Conservation (phyloP, 2,888 invertebrate genomes). For the Heliconius aoede region DNA sequence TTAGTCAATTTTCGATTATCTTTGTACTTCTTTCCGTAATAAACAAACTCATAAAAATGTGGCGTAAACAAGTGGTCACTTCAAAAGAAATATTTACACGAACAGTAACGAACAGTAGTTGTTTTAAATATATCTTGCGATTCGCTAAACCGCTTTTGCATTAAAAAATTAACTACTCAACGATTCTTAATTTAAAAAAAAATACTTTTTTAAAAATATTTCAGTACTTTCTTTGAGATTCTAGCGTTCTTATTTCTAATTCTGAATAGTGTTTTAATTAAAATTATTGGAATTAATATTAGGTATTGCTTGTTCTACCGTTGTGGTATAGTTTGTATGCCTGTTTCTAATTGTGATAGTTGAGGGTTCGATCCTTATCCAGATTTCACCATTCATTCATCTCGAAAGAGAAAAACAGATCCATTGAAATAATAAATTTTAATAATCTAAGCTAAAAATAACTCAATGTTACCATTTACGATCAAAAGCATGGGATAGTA, state of each 20-base stretch:
- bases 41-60: constrained; percentile 4
- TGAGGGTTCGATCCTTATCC: too few species aligned
- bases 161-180: not conserved
- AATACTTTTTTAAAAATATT: too few species aligned
- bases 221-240: not conserved
- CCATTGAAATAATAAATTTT: constrained; percentile 1
- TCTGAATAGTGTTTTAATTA: constrained; percentile 1
- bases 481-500: constrained; percentile 28
- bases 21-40: constrained; percentile 19
- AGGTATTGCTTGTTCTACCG: not conserved
- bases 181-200: not conserved
- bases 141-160: not conserved
- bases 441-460: constrained; percentile 26
- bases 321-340: not conserved
- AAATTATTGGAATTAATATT: not conserved
- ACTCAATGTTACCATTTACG: constrained; percentile 4
- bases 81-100: constrained; percentile 19
- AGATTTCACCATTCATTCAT: too few species aligned
- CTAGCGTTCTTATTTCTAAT: not conserved
- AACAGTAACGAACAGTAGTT: not conserved
- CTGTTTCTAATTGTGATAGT: too few species aligned
- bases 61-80: constrained; percentile 9
- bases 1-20: constrained; percentile 17
- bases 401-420: not conserved
- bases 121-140: constrained; percentile 3